Percentiles rank a stretch among this genome's conserved stretches.
These are phyloP conservation scores for Rhinophrynus dorsalis DNA, from an alignment of 2,797 vertebrate genomes.

Conservation along the genomic window DNA sequence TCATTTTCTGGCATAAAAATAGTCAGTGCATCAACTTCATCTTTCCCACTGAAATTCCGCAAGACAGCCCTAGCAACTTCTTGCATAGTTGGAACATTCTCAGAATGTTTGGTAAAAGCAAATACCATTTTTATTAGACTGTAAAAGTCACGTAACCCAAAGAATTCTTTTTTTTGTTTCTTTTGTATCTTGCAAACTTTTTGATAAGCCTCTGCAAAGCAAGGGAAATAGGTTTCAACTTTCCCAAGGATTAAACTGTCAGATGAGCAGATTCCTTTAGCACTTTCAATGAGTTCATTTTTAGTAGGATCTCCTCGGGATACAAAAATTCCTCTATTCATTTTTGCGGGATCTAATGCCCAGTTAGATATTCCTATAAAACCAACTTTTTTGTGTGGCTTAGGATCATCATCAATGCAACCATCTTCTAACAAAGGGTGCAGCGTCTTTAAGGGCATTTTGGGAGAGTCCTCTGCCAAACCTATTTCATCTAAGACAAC, in stretches of 20 bases:
- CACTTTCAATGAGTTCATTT: constrained; percentile 84
- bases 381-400: constrained; percentile 92
- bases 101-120: constrained; percentile 69
- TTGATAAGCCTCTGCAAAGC: constrained; percentile 83
- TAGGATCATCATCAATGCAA: constrained; percentile 88
- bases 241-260: constrained; percentile 74
- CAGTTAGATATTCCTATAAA: constrained; percentile 97
- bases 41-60: constrained; percentile 91
- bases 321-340: constrained; percentile 96
- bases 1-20: constrained; percentile 71
- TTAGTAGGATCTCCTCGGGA: constrained; percentile 83
- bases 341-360: constrained; percentile 96
- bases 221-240: constrained; percentile 76
- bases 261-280: constrained; percentile 86
- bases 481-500: constrained; percentile 97
- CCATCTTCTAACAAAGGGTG: constrained; percentile 94
- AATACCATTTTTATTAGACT: constrained; percentile 96
- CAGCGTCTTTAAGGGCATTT: constrained; percentile 95
- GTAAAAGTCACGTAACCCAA: constrained; percentile 94
- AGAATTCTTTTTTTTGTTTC: constrained; percentile 86
- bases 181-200: constrained; percentile 62
- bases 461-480: constrained; percentile 92
- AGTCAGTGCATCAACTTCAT: constrained; percentile 72
- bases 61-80: constrained; percentile 79
- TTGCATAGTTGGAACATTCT: constrained; percentile 62